phyloP scores from a whole-genome alignment of 2,888 invertebrate species.

The Bhutanitis thaidina region DNA sequence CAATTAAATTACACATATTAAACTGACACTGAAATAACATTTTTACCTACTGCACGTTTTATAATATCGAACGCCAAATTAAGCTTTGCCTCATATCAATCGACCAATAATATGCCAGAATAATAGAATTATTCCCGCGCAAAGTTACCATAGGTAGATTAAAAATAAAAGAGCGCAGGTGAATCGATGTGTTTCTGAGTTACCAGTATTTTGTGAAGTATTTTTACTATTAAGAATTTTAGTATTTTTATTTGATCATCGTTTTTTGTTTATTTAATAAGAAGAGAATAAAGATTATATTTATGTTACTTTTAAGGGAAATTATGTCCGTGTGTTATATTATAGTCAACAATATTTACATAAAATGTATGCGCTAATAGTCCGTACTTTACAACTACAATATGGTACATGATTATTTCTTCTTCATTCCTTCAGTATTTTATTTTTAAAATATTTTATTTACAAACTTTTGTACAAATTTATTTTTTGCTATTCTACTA shows the following conservation, averaged over 20 bases:
- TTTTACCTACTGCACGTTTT: no score
- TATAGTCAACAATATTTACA: neutral
- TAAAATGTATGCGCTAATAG: neutral
- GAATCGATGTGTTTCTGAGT: neutral
- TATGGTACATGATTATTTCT: no score
- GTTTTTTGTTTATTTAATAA: neutral
- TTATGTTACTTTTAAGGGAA: neutral
- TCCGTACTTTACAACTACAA: no score
- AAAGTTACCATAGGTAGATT: neutral
- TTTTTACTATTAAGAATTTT: neutral
- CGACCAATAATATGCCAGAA: neutral
- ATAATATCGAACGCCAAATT: neutral
- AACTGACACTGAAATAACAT: no score
- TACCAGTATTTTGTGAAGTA: constrained; percentile 2
- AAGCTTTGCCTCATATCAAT: neutral
- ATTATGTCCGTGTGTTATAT: neutral
- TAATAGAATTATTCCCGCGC: neutral
- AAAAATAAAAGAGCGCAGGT: neutral
- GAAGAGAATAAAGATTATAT: neutral
- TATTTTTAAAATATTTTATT: neutral
- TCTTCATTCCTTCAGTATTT: neutral
- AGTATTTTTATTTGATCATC: neutral
- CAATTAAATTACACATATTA: no score
- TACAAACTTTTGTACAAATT: neutral
- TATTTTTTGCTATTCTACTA: neutral